A percentile compares a stretch with the other conserved stretches of the same genome.
phyloP scores from a whole-genome alignment of 2,113 vertebrate species.

The Himantopus leucocephalus region DNA sequence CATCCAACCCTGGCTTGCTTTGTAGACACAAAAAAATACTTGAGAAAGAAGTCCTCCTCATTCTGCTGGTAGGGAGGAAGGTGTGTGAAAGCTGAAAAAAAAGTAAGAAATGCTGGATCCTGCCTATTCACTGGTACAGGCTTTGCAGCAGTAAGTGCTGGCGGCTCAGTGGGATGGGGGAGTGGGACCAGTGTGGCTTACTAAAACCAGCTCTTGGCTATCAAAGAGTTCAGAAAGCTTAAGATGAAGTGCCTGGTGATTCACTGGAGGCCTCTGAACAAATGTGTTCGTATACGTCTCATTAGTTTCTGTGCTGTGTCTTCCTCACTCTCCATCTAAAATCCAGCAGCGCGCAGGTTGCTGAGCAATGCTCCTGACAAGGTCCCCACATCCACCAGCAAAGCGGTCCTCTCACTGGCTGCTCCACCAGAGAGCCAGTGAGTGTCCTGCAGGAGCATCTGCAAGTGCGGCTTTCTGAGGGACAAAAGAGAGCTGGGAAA shows the following conservation, averaged over 20 bases:
- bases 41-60: not conserved
- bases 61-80: not conserved
- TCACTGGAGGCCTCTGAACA: not conserved
- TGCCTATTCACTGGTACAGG: not conserved
- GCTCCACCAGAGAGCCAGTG: not conserved
- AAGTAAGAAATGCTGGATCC: not conserved
- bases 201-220: not conserved
- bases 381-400: not conserved
- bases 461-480: not conserved
- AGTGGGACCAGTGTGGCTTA: not conserved
- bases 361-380: constrained; percentile 30
- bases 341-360: not conserved
- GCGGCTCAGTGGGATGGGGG: rapidly evolving
- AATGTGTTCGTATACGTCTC: not conserved
- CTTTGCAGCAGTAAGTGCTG: not conserved
- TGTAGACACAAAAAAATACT: not conserved
- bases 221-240: not conserved
- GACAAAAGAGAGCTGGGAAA: not conserved
- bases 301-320: not conserved
- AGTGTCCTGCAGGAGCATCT: not conserved
- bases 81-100: not conserved
- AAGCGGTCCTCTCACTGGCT: not conserved
- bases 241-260: not conserved
- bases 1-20: not conserved
- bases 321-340: not conserved